Evolutionary conservation across 2,888 invertebrate species (phyloP).

Genomic region (Invenusta paracnida): DNA sequence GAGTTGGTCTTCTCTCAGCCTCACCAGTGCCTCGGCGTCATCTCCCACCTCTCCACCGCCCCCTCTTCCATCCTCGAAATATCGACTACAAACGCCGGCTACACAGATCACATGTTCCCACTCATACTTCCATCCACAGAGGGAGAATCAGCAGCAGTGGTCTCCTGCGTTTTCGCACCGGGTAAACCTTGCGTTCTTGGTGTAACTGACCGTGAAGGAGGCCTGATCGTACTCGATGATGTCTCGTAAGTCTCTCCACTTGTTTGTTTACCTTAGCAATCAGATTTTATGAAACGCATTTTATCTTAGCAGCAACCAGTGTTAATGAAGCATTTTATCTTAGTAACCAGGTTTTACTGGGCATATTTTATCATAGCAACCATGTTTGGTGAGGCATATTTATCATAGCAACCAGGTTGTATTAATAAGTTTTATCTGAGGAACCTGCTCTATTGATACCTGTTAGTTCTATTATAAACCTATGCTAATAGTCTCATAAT

Average conservation of each 20-base stretch:
- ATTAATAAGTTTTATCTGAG: too few species aligned
- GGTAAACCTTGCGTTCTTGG: neutral
- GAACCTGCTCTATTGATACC: too few species aligned
- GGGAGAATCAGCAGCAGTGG: too few species aligned
- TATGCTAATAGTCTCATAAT: too few species aligned
- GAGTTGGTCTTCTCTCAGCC: neutral
- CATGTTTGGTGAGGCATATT: too few species aligned
- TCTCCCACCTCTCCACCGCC: neutral
- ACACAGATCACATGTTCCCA: neutral
- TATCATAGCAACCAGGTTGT: too few species aligned
- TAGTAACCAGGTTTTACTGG: too few species aligned
- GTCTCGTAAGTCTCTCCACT: neutral
- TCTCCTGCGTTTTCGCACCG: neutral
- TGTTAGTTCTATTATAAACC: too few species aligned
- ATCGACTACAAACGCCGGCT: neutral
- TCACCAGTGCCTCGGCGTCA: neutral
- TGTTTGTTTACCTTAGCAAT: neutral
- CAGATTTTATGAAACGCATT: neutral
- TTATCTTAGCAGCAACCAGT: too few species aligned
- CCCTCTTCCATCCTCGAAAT: neutral
- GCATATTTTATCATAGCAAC: too few species aligned
- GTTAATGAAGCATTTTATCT: too few species aligned
- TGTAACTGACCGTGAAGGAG: neutral
- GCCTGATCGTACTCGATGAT: neutral
- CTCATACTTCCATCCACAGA: neutral